These are phyloP conservation scores for Campylomormyrus tamandua DNA, from an alignment of 2,113 vertebrate species.

Conservation along the genomic window DNA sequence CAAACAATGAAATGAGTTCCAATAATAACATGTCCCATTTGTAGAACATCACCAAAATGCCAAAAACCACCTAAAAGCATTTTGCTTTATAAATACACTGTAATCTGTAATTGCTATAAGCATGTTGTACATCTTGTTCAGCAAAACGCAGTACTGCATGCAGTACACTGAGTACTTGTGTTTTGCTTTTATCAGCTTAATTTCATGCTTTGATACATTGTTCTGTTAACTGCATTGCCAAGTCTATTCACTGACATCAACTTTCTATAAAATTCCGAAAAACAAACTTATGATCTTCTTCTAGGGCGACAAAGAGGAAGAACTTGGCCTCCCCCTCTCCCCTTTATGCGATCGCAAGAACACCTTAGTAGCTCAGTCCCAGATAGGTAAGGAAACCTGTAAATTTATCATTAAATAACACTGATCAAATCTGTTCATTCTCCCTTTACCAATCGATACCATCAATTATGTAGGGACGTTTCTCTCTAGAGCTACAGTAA, in stretches of 20 bases:
- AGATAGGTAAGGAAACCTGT: slow-evolving; percentile 64
- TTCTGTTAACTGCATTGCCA: neutral
- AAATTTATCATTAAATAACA: neutral
- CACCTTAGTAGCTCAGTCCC: slow-evolving; percentile 79
- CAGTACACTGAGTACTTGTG: neutral
- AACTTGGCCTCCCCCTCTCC: slow-evolving; percentile 78
- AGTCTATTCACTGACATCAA: neutral
- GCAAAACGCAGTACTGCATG: neutral
- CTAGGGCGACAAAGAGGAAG: slow-evolving; percentile 83
- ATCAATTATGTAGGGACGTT: neutral
- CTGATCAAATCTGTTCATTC: neutral
- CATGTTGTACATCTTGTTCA: neutral
- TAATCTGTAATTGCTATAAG: neutral
- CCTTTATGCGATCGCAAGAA: slow-evolving; percentile 82
- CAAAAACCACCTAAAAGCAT: neutral
- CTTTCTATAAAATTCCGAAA: neutral
- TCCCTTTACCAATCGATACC: neutral
- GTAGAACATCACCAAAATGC: neutral
- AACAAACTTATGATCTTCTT: slow-evolving; percentile 34
- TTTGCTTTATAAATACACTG: neutral
- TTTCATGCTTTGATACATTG: neutral
- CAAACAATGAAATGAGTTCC: neutral
- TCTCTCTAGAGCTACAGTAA: neutral
- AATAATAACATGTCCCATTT: neutral
- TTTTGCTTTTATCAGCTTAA: neutral